These are phyloP conservation scores for Leptinotarsa rubiginosa DNA, from an alignment of 2,888 invertebrate genomes.

Conservation along the genomic window DNA sequence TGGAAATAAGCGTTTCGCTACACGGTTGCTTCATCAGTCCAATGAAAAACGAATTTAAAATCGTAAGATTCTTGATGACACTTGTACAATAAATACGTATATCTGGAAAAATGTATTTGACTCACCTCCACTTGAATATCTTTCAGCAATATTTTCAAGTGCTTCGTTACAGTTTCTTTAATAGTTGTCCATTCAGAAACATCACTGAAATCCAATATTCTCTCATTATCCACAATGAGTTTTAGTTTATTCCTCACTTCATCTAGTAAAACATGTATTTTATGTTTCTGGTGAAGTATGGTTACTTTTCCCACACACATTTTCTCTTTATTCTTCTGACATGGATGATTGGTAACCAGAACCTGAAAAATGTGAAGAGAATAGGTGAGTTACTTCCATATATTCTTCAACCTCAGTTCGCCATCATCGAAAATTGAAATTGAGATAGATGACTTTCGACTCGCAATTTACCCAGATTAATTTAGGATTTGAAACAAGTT, in stretches of 20 bases:
- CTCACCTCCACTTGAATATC: slow-evolving; percentile 79
- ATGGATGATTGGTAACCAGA: slow-evolving; percentile 78
- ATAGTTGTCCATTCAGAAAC: slow-evolving; percentile 73
- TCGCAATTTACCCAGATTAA: no score
- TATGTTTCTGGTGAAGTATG: slow-evolving; percentile 74
- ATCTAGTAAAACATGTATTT: slow-evolving; percentile 62
- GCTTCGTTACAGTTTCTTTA: slow-evolving; percentile 71
- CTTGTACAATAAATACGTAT: no score
- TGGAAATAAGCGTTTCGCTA: no score
- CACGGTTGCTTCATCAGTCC: no score
- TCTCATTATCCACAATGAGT: slow-evolving; percentile 67
- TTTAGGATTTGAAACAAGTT: no score
- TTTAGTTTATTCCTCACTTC: slow-evolving; percentile 56
- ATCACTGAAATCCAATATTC: slow-evolving; percentile 62
- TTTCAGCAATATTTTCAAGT: slow-evolving; percentile 73
- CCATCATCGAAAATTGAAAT: no score
- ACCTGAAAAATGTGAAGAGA: slow-evolving; percentile 66
- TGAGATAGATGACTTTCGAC: no score
- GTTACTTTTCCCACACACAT: slow-evolving; percentile 78
- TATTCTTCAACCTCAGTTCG: no score
- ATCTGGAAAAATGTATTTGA: no score
- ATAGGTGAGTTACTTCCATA: background rate
- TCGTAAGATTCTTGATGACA: no score
- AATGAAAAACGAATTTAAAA: no score
- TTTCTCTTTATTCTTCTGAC: slow-evolving; percentile 70